These are phyloP conservation scores for Karalla daura DNA, from an alignment of 2,797 vertebrate genomes.

Conservation along the genomic window DNA sequence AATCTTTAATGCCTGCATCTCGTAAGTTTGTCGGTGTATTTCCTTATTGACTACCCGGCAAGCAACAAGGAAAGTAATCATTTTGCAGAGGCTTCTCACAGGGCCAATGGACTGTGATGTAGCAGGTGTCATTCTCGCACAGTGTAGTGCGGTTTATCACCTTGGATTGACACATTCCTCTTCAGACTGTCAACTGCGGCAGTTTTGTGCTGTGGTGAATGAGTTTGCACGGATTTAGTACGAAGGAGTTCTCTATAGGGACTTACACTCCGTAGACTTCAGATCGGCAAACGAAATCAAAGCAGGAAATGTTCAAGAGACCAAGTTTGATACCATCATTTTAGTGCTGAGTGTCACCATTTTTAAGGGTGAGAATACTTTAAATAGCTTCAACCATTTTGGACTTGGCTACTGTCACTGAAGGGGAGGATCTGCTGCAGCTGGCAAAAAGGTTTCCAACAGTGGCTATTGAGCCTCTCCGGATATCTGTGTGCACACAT, in stretches of 20 bases:
- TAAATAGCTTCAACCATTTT: constrained; percentile 58
- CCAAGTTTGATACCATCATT: constrained; percentile 9
- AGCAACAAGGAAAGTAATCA: constrained; percentile 17
- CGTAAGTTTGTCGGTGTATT: constrained; percentile 16
- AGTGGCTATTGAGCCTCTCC: constrained; percentile 45
- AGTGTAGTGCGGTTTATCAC: constrained; percentile 5
- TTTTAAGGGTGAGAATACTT: constrained; percentile 35
- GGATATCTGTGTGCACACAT: constrained; percentile 37
- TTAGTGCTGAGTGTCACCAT: constrained; percentile 33
- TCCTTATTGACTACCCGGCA: constrained; percentile 10
- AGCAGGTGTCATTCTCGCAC: constrained; percentile 34
- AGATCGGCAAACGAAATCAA: neutral
- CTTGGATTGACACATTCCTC: constrained; percentile 3
- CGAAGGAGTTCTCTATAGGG: neutral
- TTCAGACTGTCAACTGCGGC: constrained; percentile 21
- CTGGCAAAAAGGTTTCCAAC: constrained; percentile 64
- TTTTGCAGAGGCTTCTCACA: constrained; percentile 30
- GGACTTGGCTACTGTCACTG: constrained; percentile 38
- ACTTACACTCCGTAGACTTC: constrained; percentile 1
- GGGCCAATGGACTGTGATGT: constrained; percentile 8
- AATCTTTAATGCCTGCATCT: constrained; percentile 39
- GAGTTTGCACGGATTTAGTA: neutral
- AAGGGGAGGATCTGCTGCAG: constrained; percentile 61
- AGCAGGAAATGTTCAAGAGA: neutral
- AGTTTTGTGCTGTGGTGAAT: constrained; percentile 24